phyloP scores from a whole-genome alignment of 2,888 invertebrate species.

The Watsonalla cultraria region DNA sequence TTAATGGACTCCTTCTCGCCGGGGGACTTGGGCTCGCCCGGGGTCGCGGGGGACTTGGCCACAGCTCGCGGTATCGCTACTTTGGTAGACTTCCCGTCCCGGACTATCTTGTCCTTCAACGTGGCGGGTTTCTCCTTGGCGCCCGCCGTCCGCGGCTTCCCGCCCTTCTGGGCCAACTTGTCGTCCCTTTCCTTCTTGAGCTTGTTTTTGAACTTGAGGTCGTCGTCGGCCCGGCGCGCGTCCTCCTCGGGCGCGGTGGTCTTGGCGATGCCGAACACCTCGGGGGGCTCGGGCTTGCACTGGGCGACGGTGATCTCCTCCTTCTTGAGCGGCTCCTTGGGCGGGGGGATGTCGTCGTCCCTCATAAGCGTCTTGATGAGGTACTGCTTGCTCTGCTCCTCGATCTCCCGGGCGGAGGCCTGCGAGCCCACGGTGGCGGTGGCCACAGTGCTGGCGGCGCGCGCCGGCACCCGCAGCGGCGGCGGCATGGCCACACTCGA shows the following conservation, averaged over 20 bases:
- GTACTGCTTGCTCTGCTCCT: slow-evolving; percentile 86
- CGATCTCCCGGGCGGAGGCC: slow-evolving; percentile 77
- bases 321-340: slow-evolving; percentile 77
- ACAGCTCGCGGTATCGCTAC: slow-evolving; percentile 57
- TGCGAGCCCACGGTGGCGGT: slow-evolving; percentile 70
- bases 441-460: slow-evolving; percentile 48
- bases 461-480: slow-evolving; percentile 50
- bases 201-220: slow-evolving; percentile 33
- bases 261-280: slow-evolving; percentile 78
- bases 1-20: slow-evolving; percentile 87
- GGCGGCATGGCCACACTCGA: slow-evolving; percentile 53
- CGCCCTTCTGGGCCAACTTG: slow-evolving; percentile 57
- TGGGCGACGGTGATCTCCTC: slow-evolving; percentile 73
- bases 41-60: slow-evolving; percentile 39
- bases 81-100: slow-evolving; percentile 62
- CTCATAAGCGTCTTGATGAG: slow-evolving; percentile 94
- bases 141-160: slow-evolving; percentile 55
- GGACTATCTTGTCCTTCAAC: slow-evolving; percentile 61
- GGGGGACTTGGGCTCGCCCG: slow-evolving; percentile 51
- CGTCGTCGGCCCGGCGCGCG: slow-evolving; percentile 34
- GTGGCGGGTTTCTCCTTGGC: slow-evolving; percentile 64
- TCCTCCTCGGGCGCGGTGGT: slow-evolving; percentile 46
- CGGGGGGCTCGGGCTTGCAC: slow-evolving; percentile 62
- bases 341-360: slow-evolving; percentile 88
- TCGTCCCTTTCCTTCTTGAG: slow-evolving; percentile 45